These are phyloP conservation scores for Ophiodon elongatus DNA, from an alignment of 2,113 vertebrate genomes.

Conservation along the genomic window DNA sequence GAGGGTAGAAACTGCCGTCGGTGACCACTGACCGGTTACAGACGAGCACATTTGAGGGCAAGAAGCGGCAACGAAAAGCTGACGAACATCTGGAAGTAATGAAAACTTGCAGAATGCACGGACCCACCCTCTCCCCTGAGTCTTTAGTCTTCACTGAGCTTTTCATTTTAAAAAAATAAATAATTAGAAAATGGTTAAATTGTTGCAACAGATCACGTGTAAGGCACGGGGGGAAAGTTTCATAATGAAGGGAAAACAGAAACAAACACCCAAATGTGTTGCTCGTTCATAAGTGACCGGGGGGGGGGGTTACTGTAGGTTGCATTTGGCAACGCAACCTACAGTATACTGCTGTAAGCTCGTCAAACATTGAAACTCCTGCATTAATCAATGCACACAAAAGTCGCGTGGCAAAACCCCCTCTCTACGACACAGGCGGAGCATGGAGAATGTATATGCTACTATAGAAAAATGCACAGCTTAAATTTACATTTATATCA, in stretches of 20 bases:
- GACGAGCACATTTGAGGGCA: slow-evolving; percentile 53
- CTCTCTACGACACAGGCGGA: not conserved
- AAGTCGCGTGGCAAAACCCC: slow-evolving; percentile 11
- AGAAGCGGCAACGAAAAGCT: slow-evolving; percentile 53
- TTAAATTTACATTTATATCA: not conserved
- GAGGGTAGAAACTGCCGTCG: slow-evolving; percentile 11
- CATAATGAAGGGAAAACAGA: not conserved
- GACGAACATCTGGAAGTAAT: slow-evolving; percentile 87
- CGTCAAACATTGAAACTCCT: not conserved
- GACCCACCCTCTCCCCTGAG: slow-evolving; percentile 85
- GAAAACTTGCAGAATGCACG: slow-evolving; percentile 72
- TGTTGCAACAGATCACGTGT: slow-evolving; percentile 19
- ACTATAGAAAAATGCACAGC: not conserved
- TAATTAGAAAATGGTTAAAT: slow-evolving; percentile 23
- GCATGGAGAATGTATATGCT: not conserved
- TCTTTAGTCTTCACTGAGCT: slow-evolving; percentile 51
- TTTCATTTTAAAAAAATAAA: slow-evolving; percentile 42
- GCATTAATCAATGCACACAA: not conserved
- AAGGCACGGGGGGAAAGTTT: slow-evolving; percentile 18
- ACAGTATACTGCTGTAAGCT: not conserved
- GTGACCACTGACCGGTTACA: slow-evolving; percentile 35
- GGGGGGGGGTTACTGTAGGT: too few species aligned
- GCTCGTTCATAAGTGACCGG: not conserved
- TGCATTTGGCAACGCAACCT: not conserved
- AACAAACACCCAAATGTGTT: slow-evolving; percentile 8